Evolutionary conservation across 2,797 vertebrate genomes (phyloP).

Genomic region (Diplodus puntazzo): DNA sequence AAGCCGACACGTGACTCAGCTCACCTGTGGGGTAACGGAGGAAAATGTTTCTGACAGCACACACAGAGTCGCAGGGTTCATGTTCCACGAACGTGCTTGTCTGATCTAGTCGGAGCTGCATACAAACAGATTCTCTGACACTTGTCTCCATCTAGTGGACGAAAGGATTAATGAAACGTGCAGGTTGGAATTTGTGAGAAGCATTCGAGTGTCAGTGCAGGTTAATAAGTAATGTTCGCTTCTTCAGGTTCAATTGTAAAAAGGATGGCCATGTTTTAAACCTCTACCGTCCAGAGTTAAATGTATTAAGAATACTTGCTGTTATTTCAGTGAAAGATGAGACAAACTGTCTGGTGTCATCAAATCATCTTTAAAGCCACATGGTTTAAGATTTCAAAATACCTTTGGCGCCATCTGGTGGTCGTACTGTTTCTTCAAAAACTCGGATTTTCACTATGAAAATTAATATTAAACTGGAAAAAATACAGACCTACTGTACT

Average conservation of each 20-base stretch:
- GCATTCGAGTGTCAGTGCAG: neutral
- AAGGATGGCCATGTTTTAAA: no score
- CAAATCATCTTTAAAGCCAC: neutral
- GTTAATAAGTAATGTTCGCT: no score
- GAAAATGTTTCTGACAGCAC: neutral
- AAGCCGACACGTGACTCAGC: constrained; percentile 18
- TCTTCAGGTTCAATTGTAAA: no score
- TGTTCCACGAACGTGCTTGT: neutral
- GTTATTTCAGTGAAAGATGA: neutral
- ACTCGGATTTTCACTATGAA: no score
- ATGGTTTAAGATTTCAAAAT: neutral
- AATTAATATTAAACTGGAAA: neutral
- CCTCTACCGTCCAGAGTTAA: neutral
- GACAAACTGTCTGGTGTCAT: neutral
- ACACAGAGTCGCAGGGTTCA: constrained; percentile 9
- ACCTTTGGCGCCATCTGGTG: neutral
- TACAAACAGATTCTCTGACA: neutral
- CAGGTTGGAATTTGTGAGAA: neutral
- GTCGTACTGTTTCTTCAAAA: neutral
- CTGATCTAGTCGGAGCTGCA: neutral
- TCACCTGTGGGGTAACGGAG: constrained; percentile 11
- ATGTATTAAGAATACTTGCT: neutral
- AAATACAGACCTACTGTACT: neutral
- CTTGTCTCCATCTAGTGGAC: constrained; percentile 69
- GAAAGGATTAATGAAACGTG: neutral